These are phyloP conservation scores for Athalia rosae DNA, from an alignment of 2,888 invertebrate genomes.

Conservation along the genomic window DNA sequence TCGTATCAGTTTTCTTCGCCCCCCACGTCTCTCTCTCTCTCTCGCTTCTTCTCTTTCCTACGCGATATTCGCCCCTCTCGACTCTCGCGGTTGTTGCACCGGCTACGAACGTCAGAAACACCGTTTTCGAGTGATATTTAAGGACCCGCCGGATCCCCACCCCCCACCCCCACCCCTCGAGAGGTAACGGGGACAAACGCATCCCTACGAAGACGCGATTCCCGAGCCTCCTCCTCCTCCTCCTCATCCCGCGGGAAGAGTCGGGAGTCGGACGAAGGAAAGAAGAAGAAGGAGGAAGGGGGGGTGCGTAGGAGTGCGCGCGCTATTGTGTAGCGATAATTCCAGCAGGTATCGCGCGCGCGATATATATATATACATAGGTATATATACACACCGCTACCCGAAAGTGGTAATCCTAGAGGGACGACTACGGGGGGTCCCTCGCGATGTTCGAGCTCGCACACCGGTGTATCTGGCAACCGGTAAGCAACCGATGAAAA, in stretches of 20 bases:
- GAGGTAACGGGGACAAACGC: conserved; percentile 19
- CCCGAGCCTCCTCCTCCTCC: no score
- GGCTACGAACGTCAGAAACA: conserved; percentile 65
- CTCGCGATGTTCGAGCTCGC: conserved; percentile 28
- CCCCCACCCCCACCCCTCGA: background rate
- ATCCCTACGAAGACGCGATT: background rate
- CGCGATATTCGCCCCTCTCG: conserved; percentile 12
- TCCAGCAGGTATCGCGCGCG: conserved; percentile 67
- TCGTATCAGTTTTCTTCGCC: conserved; percentile 6
- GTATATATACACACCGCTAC: conserved; percentile 58
- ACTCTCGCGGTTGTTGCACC: conserved; percentile 49
- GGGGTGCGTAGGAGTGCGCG: conserved; percentile 55
- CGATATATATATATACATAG: no score
- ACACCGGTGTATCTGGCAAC: background rate
- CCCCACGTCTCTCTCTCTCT: conserved; percentile 13
- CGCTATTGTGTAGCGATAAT: conserved; percentile 71
- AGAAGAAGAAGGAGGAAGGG: conserved; percentile 41
- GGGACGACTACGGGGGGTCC: conserved; percentile 53
- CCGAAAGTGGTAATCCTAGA: conserved; percentile 69
- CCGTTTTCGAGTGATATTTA: conserved; percentile 68
- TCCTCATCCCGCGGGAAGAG: no score
- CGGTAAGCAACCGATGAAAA: conserved; percentile 20
- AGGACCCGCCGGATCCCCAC: conserved; percentile 59
- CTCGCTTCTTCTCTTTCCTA: no score
- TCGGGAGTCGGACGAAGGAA: background rate